Evolutionary conservation across 2,113 vertebrate genomes (phyloP).

Genomic region (Fulica atra): DNA sequence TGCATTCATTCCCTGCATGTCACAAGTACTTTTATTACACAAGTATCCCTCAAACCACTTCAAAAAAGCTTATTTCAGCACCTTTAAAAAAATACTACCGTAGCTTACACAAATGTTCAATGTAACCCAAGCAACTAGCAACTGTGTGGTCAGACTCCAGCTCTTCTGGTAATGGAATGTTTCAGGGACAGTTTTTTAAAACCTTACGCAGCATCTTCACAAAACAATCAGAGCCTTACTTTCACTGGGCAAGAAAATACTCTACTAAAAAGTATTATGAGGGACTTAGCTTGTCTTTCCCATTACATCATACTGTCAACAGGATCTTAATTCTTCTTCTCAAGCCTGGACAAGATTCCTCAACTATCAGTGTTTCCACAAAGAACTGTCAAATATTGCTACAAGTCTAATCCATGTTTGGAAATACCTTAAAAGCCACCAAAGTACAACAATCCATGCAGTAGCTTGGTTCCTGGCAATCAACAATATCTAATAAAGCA

Average conservation of each 20-base stretch:
- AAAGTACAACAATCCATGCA: neutral
- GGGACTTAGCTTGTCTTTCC: neutral
- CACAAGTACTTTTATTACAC: neutral
- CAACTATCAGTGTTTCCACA: neutral
- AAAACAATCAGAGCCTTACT: neutral
- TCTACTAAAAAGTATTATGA: neutral
- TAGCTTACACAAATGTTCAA: accelerated
- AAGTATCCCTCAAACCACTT: neutral
- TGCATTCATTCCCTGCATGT: neutral
- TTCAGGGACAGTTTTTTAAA: neutral
- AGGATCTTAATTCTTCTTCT: neutral
- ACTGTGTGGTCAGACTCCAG: neutral
- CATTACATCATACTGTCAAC: neutral
- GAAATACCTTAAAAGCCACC: neutral
- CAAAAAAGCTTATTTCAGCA: neutral
- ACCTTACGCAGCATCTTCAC: neutral
- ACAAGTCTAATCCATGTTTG: neutral
- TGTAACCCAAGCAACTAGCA: neutral
- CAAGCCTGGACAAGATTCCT: neutral
- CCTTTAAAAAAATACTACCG: neutral
- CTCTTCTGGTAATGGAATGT: neutral
- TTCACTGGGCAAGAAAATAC: neutral
- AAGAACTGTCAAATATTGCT: neutral
- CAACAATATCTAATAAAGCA: neutral
- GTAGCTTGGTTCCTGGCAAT: neutral